Percentiles rank a stretch among this genome's conserved stretches.
phyloP scores from a whole-genome alignment of 2,888 invertebrate genomes.

The Lathronympha strigana region DNA sequence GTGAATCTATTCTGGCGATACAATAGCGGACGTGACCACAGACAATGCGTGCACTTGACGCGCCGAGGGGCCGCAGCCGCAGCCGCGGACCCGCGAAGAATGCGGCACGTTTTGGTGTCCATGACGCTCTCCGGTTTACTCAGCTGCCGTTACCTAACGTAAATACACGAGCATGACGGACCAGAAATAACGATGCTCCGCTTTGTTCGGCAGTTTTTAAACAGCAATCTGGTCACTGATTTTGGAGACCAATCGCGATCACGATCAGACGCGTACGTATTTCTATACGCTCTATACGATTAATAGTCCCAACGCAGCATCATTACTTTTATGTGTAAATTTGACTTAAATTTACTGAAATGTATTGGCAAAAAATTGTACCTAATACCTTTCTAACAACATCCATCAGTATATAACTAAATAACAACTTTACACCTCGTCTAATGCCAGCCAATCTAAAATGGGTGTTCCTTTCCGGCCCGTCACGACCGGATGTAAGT shows the following conservation, averaged over 20 bases:
- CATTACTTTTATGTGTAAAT: no score
- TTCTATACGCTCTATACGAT: no score
- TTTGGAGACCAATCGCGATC: background rate
- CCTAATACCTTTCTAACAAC: no score
- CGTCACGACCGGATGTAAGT: conserved; percentile 5
- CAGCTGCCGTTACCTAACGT: conserved; percentile 55
- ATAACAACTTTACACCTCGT: background rate
- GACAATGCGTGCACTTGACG: conserved; percentile 59
- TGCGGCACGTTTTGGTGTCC: conserved; percentile 56
- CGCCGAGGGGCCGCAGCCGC: conserved; percentile 43
- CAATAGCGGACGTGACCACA: conserved; percentile 75
- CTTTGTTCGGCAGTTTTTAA: background rate
- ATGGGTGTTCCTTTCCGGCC: background rate
- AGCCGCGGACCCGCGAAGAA: conserved; percentile 40
- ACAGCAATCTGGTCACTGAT: background rate
- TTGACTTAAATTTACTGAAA: no score
- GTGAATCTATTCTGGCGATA: conserved; percentile 53
- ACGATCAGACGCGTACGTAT: background rate
- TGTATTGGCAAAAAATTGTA: no score
- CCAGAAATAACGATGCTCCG: conserved; percentile 7
- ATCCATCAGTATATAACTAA: background rate
- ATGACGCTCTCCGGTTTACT: conserved; percentile 56
- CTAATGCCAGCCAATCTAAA: background rate
- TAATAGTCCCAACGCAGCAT: no score
- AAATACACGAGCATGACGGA: conserved; percentile 31